Percentiles rank a stretch among this genome's conserved stretches.
These are phyloP conservation scores for Camelus bactrianus DNA, from an alignment of 2,113 vertebrate genomes.

Conservation along the genomic window DNA sequence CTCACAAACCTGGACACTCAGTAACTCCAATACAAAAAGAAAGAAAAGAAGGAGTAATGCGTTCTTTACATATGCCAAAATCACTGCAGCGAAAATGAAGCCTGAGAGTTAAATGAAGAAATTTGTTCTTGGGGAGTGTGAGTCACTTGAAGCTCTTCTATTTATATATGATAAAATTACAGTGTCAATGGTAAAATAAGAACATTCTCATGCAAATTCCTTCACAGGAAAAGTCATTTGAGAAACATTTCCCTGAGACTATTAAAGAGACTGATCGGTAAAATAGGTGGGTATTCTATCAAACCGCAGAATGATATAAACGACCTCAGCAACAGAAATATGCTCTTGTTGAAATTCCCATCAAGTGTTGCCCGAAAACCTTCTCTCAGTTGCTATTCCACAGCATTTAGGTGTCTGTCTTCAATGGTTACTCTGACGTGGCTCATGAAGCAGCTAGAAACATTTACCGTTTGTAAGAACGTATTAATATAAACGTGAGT, in stretches of 20 bases:
- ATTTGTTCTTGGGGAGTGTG: background rate
- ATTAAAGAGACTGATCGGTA: background rate
- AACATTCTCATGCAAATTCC: background rate
- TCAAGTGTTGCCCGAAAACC: background rate
- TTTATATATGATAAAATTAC: background rate
- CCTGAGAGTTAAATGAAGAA: constrained; percentile 2
- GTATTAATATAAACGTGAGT: background rate
- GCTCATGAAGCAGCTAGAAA: background rate
- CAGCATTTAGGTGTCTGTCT: background rate
- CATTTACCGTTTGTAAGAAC: background rate
- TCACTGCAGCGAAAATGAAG: background rate
- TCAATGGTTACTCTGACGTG: background rate
- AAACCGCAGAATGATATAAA: background rate
- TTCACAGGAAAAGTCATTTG: background rate
- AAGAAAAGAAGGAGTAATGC: background rate
- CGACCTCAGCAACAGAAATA: background rate
- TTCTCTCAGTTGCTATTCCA: rapidly evolving
- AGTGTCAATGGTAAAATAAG: background rate
- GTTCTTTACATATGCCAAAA: background rate
- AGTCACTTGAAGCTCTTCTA: background rate
- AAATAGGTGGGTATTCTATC: background rate
- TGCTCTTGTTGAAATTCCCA: background rate
- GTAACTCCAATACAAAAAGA: background rate
- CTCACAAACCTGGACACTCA: background rate
- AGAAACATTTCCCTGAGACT: background rate